A percentile compares a stretch with the other conserved stretches of the same genome.
phyloP scores from a whole-genome alignment of 1,140 invertebrate genomes.

The Psix sp. region DNA sequence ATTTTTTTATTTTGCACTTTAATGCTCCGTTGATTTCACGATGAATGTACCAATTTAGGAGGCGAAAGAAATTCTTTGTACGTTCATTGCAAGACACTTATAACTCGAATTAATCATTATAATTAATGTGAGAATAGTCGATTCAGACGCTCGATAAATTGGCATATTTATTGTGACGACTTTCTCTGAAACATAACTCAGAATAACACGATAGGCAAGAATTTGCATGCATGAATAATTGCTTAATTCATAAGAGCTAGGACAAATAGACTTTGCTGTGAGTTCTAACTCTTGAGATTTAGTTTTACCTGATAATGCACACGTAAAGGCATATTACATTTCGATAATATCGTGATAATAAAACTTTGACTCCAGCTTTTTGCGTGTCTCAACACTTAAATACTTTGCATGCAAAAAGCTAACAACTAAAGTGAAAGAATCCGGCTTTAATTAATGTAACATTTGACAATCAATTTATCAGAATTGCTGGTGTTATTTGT shows the following conservation, averaged over 20 bases:
- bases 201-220: slow-evolving; percentile 8
- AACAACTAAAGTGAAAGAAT: slow-evolving; percentile 12
- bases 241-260: background rate
- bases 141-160: background rate
- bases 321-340: slow-evolving; percentile 14
- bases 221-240: background rate
- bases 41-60: slow-evolving; percentile 23
- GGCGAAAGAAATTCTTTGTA: slow-evolving; percentile 12
- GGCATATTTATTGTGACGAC: background rate
- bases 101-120: too few species aligned
- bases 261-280: slow-evolving; percentile 10
- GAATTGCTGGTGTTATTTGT: too few species aligned
- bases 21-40: background rate
- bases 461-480: slow-evolving; percentile 9
- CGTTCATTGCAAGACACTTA: slow-evolving; percentile 5
- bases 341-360: slow-evolving; percentile 22
- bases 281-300: slow-evolving; percentile 29
- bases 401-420: too few species aligned
- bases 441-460: slow-evolving; percentile 27
- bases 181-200: too few species aligned
- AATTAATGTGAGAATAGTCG: background rate
- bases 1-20: slow-evolving; percentile 11
- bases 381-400: slow-evolving; percentile 1
- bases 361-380: background rate
- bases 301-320: slow-evolving; percentile 28